These are phyloP conservation scores for Chlorospingus flavigularis DNA, from an alignment of 2,797 vertebrate species.

Conservation along the genomic window DNA sequence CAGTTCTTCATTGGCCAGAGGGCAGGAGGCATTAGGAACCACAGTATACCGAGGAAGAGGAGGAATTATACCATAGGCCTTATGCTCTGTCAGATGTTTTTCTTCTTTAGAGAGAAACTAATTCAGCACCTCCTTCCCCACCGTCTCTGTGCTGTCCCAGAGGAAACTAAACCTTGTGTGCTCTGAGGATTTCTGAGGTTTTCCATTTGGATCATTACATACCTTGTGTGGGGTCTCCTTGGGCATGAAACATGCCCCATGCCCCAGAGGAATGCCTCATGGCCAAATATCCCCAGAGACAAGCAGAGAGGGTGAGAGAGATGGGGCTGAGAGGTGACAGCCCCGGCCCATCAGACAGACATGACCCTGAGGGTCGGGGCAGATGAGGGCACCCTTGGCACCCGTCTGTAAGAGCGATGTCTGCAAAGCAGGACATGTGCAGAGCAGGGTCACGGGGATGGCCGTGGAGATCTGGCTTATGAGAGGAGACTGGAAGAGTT, in stretches of 20 bases:
- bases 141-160: not conserved
- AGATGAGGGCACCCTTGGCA: not conserved
- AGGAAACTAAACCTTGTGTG: not conserved
- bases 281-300: rapidly evolving
- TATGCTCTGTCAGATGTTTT: not conserved
- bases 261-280: rapidly evolving
- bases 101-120: not conserved
- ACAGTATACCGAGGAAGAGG: not conserved
- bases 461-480: not conserved
- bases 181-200: not conserved
- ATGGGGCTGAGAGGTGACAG: not conserved
- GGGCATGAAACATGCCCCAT: rapidly evolving
- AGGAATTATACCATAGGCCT: not conserved
- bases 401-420: not conserved
- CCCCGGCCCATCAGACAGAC: not conserved
- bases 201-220: not conserved
- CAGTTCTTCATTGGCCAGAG: not conserved
- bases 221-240: not conserved
- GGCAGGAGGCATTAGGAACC: not conserved
- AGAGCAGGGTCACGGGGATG: not conserved
- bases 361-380: rapidly evolving
- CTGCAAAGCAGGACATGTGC: not conserved
- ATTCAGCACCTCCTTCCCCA: not conserved
- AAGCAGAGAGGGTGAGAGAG: not conserved
- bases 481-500: not conserved